Evolutionary conservation across 2,113 vertebrate genomes (phyloP).

Genomic region (Atractosteus spatula): DNA sequence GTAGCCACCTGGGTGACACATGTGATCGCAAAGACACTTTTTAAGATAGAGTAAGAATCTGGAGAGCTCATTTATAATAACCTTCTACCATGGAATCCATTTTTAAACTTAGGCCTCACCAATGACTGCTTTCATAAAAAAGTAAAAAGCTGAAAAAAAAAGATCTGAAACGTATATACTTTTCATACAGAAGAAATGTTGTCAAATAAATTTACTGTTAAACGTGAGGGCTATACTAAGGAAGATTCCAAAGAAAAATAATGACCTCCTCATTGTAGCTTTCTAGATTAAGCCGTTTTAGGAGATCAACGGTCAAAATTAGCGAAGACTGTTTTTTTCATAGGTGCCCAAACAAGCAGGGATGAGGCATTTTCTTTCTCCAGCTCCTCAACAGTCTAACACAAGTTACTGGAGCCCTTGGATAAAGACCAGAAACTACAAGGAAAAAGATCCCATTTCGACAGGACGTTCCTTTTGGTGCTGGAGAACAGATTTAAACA

Average conservation of each 20-base stretch:
- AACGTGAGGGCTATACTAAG: conserved; percentile 27
- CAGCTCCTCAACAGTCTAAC: background rate
- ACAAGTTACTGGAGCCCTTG: no score
- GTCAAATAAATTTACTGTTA: conserved; percentile 62
- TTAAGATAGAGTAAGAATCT: no score
- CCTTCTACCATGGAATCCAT: conserved; percentile 44
- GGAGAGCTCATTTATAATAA: background rate
- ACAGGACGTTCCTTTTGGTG: no score
- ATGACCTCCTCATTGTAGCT: conserved; percentile 38
- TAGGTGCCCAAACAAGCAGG: conserved; percentile 25
- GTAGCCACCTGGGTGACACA: no score
- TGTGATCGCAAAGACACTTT: no score
- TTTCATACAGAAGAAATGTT: conserved; percentile 51
- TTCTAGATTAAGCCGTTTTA: conserved; percentile 40
- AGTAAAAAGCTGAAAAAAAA: conserved; percentile 24
- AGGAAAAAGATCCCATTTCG: no score
- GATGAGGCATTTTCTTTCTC: conserved; percentile 1
- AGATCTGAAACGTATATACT: background rate
- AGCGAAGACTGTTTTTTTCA: conserved; percentile 29
- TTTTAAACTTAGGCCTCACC: conserved; percentile 43
- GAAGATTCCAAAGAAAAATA: conserved; percentile 39
- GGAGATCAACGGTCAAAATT: conserved; percentile 51
- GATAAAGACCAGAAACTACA: no score
- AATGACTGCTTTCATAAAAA: conserved; percentile 52
- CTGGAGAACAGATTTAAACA: no score